A percentile compares a stretch with the other conserved stretches of the same genome.
Evolutionary conservation across 2,113 vertebrate species (phyloP).

Genomic region (Oreochromis niloticus): DNA sequence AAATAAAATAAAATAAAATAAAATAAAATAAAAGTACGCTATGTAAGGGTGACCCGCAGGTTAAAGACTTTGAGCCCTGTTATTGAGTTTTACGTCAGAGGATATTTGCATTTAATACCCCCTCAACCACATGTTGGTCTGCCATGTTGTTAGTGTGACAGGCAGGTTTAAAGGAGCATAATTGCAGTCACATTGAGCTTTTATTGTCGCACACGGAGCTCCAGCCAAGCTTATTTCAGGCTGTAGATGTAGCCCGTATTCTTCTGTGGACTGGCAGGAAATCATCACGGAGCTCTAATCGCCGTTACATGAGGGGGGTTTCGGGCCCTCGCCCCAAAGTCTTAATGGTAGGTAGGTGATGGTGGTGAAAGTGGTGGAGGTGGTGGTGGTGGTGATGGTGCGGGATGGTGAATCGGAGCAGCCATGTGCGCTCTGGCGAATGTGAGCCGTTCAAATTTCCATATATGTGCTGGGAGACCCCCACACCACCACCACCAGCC

Average conservation of each 20-base stretch:
- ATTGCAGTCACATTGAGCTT: constrained; percentile 21
- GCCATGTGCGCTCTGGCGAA: constrained; percentile 20
- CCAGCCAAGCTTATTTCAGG: neutral
- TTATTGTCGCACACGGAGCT: constrained; percentile 7
- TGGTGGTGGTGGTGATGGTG: neutral
- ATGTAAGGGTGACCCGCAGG: neutral
- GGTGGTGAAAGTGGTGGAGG: neutral
- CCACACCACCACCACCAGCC: neutral
- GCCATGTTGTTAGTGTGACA: constrained; percentile 21
- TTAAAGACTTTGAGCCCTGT: neutral
- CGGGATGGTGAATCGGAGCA: neutral
- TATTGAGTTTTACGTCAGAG: constrained; percentile 18
- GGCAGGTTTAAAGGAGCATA: constrained; percentile 9
- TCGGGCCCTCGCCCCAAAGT: neutral
- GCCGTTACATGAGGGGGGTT: neutral
- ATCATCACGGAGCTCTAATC: neutral
- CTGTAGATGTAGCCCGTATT: neutral
- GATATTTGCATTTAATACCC: constrained; percentile 51
- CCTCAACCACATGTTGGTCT: neutral
- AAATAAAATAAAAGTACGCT: neutral
- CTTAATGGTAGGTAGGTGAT: neutral
- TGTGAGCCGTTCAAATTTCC: constrained; percentile 45
- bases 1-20: neutral
- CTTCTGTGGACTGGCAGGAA: neutral
- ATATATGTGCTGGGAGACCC: constrained; percentile 29